phyloP scores from a whole-genome alignment of 2,113 vertebrate species.

The Epinephelus fuscoguttatus region DNA sequence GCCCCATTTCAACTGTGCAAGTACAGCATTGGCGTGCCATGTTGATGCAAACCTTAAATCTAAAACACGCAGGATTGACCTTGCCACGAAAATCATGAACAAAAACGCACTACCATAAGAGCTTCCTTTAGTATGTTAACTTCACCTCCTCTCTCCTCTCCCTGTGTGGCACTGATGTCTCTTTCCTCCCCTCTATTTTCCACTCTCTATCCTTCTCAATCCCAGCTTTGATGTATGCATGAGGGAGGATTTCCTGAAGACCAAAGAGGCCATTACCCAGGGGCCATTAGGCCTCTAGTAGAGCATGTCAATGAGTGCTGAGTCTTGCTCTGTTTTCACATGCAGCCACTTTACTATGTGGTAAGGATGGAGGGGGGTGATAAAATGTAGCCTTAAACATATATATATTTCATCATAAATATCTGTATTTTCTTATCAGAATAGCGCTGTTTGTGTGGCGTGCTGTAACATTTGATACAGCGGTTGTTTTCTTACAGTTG shows the following conservation, averaged over 20 bases:
- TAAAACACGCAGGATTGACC: slow-evolving; percentile 34
- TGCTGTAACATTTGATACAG: slow-evolving; percentile 28
- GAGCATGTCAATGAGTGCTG: slow-evolving; percentile 83
- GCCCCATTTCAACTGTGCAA: not conserved
- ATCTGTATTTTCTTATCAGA: slow-evolving; percentile 17
- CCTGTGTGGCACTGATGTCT: slow-evolving; percentile 70
- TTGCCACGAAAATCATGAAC: slow-evolving; percentile 8
- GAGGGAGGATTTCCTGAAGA: slow-evolving; percentile 84
- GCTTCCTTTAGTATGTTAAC: slow-evolving; percentile 24
- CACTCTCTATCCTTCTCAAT: slow-evolving; percentile 74
- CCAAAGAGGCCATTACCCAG: slow-evolving; percentile 86
- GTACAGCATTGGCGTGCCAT: not conserved
- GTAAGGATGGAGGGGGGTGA: slow-evolving; percentile 13
- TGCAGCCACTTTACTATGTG: slow-evolving; percentile 57
- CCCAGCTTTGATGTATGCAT: slow-evolving; percentile 82
- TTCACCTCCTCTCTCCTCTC: slow-evolving; percentile 44
- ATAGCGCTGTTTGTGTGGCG: not conserved
- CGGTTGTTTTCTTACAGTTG: slow-evolving; percentile 45
- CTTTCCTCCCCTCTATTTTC: slow-evolving; percentile 61
- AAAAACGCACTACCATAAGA: slow-evolving; percentile 17
- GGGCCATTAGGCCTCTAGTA: slow-evolving; percentile 86
- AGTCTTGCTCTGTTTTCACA: slow-evolving; percentile 79
- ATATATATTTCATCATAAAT: slow-evolving; percentile 22
- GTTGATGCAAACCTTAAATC: not conserved
- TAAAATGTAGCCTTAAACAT: slow-evolving; percentile 37